These are phyloP conservation scores for Reinhardtius hippoglossoides DNA, from an alignment of 2,113 vertebrate genomes.

Conservation along the genomic window DNA sequence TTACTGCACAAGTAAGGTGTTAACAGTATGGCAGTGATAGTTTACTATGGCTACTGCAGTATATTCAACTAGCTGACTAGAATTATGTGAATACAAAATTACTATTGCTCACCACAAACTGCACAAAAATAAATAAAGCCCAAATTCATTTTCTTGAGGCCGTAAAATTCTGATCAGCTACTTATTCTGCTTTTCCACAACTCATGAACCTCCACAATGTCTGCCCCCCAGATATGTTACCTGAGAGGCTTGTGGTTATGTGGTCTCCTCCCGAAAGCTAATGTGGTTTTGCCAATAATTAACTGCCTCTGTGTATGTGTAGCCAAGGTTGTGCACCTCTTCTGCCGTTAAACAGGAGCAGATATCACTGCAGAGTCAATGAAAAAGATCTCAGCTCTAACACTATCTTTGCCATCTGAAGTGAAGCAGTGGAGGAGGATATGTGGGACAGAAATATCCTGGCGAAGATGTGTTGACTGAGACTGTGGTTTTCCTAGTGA, in stretches of 20 bases:
- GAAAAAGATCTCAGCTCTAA: not conserved
- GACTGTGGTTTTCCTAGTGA: constrained; percentile 20
- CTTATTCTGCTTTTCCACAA: not conserved
- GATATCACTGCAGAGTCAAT: not conserved
- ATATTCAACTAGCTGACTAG: not conserved
- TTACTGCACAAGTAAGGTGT: constrained; percentile 21
- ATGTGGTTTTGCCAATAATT: constrained; percentile 8
- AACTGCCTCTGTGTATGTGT: not conserved
- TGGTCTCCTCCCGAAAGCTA: constrained; percentile 1
- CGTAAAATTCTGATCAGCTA: not conserved
- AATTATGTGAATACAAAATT: not conserved
- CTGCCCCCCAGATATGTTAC: not conserved
- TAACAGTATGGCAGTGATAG: not conserved
- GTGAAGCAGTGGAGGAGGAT: not conserved
- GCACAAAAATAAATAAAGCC: not conserved
- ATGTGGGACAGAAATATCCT: constrained; percentile 3
- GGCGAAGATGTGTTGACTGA: constrained; percentile 9
- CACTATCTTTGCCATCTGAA: not conserved
- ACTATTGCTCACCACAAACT: not conserved
- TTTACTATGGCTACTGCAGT: not conserved
- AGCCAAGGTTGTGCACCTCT: not conserved
- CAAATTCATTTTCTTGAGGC: not conserved
- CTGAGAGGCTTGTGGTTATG: not conserved
- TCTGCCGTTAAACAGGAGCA: not conserved
- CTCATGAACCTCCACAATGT: not conserved